Conservation (phyloP, 2,797 vertebrate genomes). For the Pseudochromis fuscus region DNA sequence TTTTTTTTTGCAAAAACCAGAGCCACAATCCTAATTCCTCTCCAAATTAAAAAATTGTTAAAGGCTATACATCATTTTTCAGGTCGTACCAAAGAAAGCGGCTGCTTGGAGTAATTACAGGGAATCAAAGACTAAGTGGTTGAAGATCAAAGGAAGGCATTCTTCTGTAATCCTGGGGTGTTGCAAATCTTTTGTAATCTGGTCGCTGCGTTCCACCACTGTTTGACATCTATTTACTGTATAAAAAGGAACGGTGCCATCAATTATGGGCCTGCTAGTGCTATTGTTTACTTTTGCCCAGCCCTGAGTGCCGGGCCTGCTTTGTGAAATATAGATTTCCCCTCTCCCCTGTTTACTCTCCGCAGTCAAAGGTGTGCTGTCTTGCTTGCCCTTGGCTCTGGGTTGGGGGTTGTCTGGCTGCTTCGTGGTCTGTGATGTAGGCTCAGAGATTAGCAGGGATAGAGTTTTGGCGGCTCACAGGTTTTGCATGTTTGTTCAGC, state of each 20-base stretch:
- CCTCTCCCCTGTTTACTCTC: constrained; percentile 78
- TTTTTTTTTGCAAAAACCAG: constrained; percentile 2
- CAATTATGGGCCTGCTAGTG: constrained; percentile 76
- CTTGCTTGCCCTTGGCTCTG: constrained; percentile 78
- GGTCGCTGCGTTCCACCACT: constrained; percentile 75
- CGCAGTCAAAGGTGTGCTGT: constrained; percentile 75
- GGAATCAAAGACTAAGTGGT: constrained; percentile 83
- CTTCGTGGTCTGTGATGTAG: constrained; percentile 73
- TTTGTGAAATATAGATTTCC: constrained; percentile 77
- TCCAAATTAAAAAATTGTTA: constrained; percentile 77
- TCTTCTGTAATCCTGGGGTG: constrained; percentile 83
- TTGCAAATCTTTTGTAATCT: constrained; percentile 86
- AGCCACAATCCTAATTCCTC: constrained; percentile 29
- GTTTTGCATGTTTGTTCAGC: constrained; percentile 77
- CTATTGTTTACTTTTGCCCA: constrained; percentile 82
- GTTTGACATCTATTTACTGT: constrained; percentile 87
- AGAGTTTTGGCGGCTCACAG: constrained; percentile 63
- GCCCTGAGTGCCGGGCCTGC: constrained; percentile 73
- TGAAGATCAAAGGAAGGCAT: constrained; percentile 83
- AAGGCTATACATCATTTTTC: constrained; percentile 74
- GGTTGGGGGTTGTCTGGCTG: constrained; percentile 67
- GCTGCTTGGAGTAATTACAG: constrained; percentile 80
- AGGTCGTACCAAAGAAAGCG: constrained; percentile 60
- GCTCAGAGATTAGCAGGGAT: constrained; percentile 80
- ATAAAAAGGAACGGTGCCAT: constrained; percentile 82